phyloP scores from a whole-genome alignment of 2,888 invertebrate species.

The Cantharis rufa region DNA sequence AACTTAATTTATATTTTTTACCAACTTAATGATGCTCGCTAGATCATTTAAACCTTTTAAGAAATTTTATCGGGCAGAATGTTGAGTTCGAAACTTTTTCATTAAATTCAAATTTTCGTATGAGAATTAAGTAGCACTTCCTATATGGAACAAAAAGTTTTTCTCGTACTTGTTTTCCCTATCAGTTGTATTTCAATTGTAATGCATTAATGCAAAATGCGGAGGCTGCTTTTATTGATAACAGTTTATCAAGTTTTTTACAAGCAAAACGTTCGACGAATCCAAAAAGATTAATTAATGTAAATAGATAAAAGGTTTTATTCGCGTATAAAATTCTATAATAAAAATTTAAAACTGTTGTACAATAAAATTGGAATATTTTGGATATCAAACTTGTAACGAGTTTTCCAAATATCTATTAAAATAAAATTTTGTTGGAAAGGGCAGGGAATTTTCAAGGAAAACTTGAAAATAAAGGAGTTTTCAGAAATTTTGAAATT shows the following conservation, averaged over 20 bases:
- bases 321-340: neutral
- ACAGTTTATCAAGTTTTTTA: neutral
- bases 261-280: neutral
- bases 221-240: too few relatives aligned
- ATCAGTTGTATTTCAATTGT: neutral
- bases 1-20: neutral
- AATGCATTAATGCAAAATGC: neutral
- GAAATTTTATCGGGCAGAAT: neutral
- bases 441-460: too few relatives aligned
- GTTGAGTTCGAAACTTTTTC: neutral
- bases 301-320: neutral
- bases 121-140: neutral
- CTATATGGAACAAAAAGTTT: neutral
- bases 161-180: neutral
- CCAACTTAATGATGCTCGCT: neutral
- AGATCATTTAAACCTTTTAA: neutral
- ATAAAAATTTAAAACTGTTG: neutral
- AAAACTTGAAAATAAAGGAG: neutral
- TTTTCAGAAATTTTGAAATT: neutral
- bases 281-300: neutral
- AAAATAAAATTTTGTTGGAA: neutral
- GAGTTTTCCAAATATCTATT: neutral
- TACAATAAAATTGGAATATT: neutral
- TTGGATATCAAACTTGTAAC: neutral
- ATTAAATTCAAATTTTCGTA: neutral